Base-by-base conservation (phyloP, 2,797 vertebrate genomes). In the Rhinogobio ventralis region DNA sequence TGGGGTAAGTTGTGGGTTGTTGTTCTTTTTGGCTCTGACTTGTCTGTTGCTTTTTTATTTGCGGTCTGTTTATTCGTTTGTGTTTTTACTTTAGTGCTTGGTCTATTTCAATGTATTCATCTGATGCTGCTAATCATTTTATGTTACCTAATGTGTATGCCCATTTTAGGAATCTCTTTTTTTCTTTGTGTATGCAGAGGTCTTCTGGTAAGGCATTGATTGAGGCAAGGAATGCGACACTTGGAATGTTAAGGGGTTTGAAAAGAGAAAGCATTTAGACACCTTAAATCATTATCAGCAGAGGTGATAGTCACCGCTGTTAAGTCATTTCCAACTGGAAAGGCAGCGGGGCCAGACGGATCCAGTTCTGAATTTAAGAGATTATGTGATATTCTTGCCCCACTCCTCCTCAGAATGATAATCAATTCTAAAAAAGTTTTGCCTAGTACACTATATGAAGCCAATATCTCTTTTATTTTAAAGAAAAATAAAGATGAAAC, bases 241-340 rank as follows among this genome's bases (percentile, higher is more conserved):
- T 25, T 79, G 36, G 23, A 60, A 66, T 19, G 57, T 66, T 60
- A 66, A 25, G 53, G 75, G 55, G 20, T 33, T 78, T 36, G 75
- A 79, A 79, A 4, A 79, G 33, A 25, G 57, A n/a, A n/a, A 4
- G 39, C 25, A 42, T 72, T 72, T 46, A n/a, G 69, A 2, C 49
- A 76, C 15, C 33, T 76, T 39, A 76, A 55, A 36, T 76, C 33
- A 14, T 42, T 42, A 77, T 60, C 75, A 9, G 53, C 36, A 4
- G 30, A 33, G 30, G 30, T 2, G 30, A 33, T 33, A 2, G 30
- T 33, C 30, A 33, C 30, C 30, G 42, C 42, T 33, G 30, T 33
- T 42, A 42, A 42, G 42, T 42, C 42, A 42, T 42, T 42, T 42
- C 30, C 30, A 33, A 33, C 30, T 33, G 30, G 30, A 33, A 33